Evolutionary conservation across 2,113 vertebrate species (phyloP).

Genomic region (Rhineura floridana): DNA sequence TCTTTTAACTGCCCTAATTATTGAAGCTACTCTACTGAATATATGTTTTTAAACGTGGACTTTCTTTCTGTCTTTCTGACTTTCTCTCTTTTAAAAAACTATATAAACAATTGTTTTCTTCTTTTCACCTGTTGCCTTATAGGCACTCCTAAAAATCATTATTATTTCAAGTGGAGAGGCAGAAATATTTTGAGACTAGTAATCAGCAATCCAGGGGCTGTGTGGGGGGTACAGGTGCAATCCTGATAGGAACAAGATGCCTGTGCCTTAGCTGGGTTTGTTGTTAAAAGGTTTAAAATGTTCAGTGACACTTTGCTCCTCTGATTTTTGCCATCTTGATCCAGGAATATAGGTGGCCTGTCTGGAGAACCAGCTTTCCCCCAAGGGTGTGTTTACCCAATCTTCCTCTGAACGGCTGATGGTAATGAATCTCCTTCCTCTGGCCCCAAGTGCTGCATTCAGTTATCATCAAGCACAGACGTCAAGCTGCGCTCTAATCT

Average conservation of each 20-base stretch:
- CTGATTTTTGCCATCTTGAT: conserved; percentile 35
- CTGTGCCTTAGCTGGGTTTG: conserved; percentile 3
- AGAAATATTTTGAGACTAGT: conserved; percentile 8
- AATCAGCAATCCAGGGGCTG: background rate
- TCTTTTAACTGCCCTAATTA: background rate
- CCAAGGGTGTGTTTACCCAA: conserved; percentile 17
- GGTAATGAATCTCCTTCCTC: conserved; percentile 70
- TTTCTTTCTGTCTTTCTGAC: conserved; percentile 5
- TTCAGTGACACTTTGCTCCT: conserved; percentile 19
- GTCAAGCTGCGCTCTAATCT: conserved; percentile 75
- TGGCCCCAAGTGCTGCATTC: conserved; percentile 58
- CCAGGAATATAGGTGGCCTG: conserved; percentile 8
- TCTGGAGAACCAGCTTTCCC: background rate
- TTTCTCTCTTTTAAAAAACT: too few species aligned
- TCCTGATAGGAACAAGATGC: conserved; percentile 27
- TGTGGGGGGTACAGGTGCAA: background rate
- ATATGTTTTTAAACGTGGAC: background rate
- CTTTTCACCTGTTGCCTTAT: background rate
- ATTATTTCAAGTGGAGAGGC: conserved; percentile 16
- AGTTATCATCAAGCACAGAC: conserved; percentile 75
- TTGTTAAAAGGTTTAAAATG: conserved; percentile 43
- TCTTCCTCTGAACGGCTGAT: conserved; percentile 59
- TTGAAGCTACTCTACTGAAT: background rate
- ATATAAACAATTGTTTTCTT: too few species aligned
- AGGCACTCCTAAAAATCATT: background rate